Conservation (phyloP, 2,888 invertebrate genomes). For the Argynnis bischoffii region DNA sequence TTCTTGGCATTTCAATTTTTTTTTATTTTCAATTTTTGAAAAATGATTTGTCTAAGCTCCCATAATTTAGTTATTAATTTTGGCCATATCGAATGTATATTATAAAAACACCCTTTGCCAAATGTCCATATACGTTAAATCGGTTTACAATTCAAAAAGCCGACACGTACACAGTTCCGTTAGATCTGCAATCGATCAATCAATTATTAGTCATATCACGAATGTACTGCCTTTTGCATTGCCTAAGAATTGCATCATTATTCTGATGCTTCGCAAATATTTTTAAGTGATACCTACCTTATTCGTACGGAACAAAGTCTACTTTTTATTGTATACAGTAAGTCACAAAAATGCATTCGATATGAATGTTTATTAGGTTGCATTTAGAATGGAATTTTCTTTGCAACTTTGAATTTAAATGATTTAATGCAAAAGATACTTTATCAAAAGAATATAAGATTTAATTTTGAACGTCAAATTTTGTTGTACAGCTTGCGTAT, state of each 20-base stretch:
- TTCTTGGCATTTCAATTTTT: too few relatives aligned
- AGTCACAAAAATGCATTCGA: constrained; percentile 35
- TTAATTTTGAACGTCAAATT: constrained; percentile 11
- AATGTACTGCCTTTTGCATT: constrained; percentile 58
- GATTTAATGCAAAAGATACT: constrained; percentile 25
- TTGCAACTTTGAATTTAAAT: constrained; percentile 23
- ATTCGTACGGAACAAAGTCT: background rate
- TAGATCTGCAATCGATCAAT: constrained; percentile 61
- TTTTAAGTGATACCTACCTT: constrained; percentile 9
- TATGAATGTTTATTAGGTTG: constrained; percentile 35
- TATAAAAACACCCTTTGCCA: background rate
- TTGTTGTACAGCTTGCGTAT: constrained; percentile 45
- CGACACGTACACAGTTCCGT: constrained; percentile 52
- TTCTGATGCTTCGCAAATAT: constrained; percentile 14
- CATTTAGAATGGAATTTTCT: constrained; percentile 38
- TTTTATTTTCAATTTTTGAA: too few relatives aligned
- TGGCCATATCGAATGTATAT: too few relatives aligned
- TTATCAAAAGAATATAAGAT: constrained; percentile 23
- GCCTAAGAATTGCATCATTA: constrained; percentile 36
- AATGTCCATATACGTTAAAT: constrained; percentile 1
- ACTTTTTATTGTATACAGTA: background rate
- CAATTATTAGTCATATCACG: constrained; percentile 62
- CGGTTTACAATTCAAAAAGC: constrained; percentile 25
- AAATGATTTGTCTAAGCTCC: too few relatives aligned
- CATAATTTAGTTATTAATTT: too few relatives aligned